Evolutionary conservation across 2,113 vertebrate species (phyloP).

Genomic region (Macaca nemestrina): DNA sequence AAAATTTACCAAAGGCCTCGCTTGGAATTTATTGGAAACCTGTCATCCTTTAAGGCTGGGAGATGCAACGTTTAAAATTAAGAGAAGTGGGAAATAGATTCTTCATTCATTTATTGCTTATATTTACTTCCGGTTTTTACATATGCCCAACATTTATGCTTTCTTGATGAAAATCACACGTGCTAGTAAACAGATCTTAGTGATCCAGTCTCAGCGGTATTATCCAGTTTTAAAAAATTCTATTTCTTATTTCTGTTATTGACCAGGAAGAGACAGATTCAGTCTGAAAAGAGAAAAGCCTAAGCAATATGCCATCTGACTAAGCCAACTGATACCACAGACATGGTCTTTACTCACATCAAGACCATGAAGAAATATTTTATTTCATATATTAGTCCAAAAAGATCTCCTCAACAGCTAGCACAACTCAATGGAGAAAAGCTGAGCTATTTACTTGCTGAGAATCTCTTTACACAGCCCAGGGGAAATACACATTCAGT

Average conservation of each 20-base stretch:
- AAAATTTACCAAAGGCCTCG: background rate
- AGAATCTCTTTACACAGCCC: background rate
- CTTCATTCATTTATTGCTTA: background rate
- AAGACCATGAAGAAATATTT: background rate
- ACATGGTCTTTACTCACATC: background rate
- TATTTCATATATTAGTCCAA: background rate
- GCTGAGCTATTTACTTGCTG: background rate
- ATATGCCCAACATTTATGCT: background rate
- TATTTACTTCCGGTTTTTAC: background rate
- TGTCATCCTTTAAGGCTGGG: background rate
- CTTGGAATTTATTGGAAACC: background rate
- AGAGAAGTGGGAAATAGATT: background rate
- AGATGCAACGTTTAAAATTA: background rate
- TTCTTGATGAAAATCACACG: background rate
- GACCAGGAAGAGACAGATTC: background rate
- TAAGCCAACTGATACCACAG: background rate
- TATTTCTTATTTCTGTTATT: background rate
- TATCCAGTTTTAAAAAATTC: background rate
- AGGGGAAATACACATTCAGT: background rate
- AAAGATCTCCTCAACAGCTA: background rate
- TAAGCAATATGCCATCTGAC: background rate
- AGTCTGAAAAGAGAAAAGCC: background rate
- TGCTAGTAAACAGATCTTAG: background rate
- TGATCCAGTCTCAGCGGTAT: background rate
- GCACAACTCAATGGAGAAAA: background rate